Evolutionary conservation across 2,113 vertebrate species (phyloP), one percentile per base, ranked within the genome.

Genomic region (Centropus bengalensis): DNA sequence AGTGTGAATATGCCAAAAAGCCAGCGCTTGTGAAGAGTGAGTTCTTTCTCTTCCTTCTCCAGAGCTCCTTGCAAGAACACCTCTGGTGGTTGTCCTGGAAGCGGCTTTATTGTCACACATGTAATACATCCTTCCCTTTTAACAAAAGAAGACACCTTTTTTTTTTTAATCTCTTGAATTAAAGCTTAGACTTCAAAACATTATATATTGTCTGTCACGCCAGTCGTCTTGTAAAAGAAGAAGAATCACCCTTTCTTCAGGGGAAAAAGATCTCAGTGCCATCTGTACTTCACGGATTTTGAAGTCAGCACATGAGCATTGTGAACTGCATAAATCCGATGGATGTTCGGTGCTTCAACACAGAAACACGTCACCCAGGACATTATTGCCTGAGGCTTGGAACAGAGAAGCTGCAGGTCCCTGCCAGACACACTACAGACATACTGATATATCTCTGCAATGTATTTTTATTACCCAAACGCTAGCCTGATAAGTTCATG

Each of bases 141-240:
- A 96, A 97, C 94, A 96, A 96, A 97, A 93, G 69, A 77, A 83
- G 91, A 94, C 95, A 82, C 10, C 14, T 96, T 97, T 96, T 96
- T 97, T 97, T 97, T 97, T 45, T 36, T 18, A 45, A 93, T 93
- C 93, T 97, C 71, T 88, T 76, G 97, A 98, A 98, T 98, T 98
- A 97, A 97, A 97, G 89, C 82, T 90, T 87, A 96, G 93, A 91
- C 91, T 97, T 97, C 77, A 94, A 89, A 93, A 91, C 52, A 56
- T 55, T 93, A 32, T 70, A 22, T 94, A 85, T 96, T 90, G 49
- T 95, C 81, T 92, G 56, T 55, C 91, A 70, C 62, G 88, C 93
- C 82, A 87, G 67, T 86, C 45, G 59, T 36, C 80, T 95, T 94
- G 90, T 83, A 93, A 88, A 82, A 97, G 91, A 94, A 79, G 63